Percentiles rank a stretch among this genome's conserved stretches.
phyloP scores from a whole-genome alignment of 2,113 vertebrate genomes.

The Podocnemis expansa region DNA sequence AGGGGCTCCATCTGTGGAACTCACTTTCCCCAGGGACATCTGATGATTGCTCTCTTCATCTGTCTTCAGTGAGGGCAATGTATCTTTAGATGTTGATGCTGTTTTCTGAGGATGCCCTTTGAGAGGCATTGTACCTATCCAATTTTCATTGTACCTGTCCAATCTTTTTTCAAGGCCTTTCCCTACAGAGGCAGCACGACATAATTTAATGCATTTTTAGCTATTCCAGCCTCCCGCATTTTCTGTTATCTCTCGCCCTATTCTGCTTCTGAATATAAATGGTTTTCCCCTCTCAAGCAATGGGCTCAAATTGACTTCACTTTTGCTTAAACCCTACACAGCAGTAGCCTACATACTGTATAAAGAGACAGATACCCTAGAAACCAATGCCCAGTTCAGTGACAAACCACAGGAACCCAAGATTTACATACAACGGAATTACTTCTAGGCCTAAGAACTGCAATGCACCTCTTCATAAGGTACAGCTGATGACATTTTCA shows the following conservation, averaged over 20 bases:
- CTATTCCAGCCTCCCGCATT: not conserved
- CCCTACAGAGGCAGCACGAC: too few species aligned
- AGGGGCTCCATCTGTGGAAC: not conserved
- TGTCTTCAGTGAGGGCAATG: not conserved
- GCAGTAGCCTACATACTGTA: not conserved
- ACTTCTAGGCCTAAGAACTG: not conserved
- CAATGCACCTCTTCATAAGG: not conserved
- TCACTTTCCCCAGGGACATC: not conserved
- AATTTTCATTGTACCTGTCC: too few species aligned
- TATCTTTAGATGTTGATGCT: too few species aligned
- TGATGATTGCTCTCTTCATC: not conserved
- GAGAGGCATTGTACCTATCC: too few species aligned
- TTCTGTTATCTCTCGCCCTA: not conserved
- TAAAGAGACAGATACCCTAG: not conserved
- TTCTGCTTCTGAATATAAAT: not conserved
- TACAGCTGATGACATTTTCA: too few species aligned
- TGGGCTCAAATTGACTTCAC: not conserved
- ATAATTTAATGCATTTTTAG: not conserved
- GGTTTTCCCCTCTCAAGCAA: not conserved
- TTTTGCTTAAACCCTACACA: not conserved
- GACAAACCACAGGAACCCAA: not conserved
- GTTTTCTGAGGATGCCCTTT: too few species aligned
- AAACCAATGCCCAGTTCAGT: not conserved
- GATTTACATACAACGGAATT: not conserved
- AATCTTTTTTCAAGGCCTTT: too few species aligned